Evolutionary conservation across 30 jellyfish, hydroid and myxozoan genomes (phyloP).

Genomic region (Phacellophora camtschatica): DNA sequence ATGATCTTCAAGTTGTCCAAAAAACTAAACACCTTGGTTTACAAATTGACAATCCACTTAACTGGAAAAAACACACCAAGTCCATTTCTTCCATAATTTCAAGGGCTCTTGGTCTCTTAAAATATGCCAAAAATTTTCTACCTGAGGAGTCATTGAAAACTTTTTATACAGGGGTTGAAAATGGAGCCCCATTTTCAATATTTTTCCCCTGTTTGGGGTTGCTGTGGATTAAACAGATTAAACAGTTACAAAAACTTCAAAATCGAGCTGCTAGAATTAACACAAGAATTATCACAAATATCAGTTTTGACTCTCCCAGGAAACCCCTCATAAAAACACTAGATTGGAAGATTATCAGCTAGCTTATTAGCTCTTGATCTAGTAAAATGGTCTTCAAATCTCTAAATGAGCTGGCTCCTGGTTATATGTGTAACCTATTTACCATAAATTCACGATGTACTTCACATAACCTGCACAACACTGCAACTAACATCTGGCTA

Average conservation of each 20-base stretch:
- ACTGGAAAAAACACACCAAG: conserved; percentile 5
- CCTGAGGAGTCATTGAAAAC: neutral
- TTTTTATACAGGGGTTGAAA: conserved; percentile 10
- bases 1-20: conserved; percentile 4
- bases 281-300: conserved; percentile 3
- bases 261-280: no score
- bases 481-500: conserved; percentile 1
- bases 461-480: neutral
- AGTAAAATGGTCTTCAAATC: no score
- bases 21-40: conserved; percentile 11
- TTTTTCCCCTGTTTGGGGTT: no score
- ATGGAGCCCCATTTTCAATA: conserved; percentile 51
- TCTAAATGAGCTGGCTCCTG: no score
- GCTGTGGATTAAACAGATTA: conserved; percentile 1
- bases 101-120: no score
- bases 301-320: conserved; percentile 13
- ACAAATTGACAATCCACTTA: neutral
- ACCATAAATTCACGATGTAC: no score
- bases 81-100: neutral
- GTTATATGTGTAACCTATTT: no score
- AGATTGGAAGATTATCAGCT: conserved; percentile 21
- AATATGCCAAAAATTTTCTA: no score
- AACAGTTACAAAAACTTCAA: conserved; percentile 22
- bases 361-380: neutral
- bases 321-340: neutral